Percentiles rank a stretch among this genome's conserved stretches.
Evolutionary conservation across 2,888 invertebrate species (phyloP).

Genomic region (Yponomeuta sedellus): DNA sequence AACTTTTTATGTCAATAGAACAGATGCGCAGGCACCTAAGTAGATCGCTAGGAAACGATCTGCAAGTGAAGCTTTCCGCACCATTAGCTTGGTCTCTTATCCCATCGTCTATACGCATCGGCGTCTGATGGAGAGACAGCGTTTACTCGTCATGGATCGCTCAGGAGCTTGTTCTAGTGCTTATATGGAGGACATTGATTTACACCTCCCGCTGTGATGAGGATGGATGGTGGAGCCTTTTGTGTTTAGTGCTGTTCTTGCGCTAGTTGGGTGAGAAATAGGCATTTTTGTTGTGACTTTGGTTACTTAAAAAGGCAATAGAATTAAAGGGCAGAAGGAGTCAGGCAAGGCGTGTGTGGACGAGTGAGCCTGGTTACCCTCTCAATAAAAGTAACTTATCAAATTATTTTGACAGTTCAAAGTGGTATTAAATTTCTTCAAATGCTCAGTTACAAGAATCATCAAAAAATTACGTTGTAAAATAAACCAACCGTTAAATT

Average conservation of each 20-base stretch:
- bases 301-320: neutral
- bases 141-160: neutral
- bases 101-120: neutral
- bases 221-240: neutral
- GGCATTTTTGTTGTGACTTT: neutral
- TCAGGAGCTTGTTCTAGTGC: neutral
- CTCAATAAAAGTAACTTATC: no score
- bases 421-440: no score
- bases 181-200: neutral
- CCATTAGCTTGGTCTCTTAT: no score
- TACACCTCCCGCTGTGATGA: neutral
- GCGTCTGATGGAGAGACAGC: neutral
- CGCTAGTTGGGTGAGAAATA: neutral
- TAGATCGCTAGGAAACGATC: no score
- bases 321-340: neutral
- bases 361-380: no score
- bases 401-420: no score
- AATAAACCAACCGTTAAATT: neutral
- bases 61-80: no score
- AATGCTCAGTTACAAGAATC: neutral
- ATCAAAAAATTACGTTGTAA: neutral
- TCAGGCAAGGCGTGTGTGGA: neutral
- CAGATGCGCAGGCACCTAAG: no score
- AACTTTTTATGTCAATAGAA: no score
- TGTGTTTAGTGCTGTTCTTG: neutral